phyloP scores from a whole-genome alignment of 2,113 vertebrate species.

The Psilopogon haemacephalus region DNA sequence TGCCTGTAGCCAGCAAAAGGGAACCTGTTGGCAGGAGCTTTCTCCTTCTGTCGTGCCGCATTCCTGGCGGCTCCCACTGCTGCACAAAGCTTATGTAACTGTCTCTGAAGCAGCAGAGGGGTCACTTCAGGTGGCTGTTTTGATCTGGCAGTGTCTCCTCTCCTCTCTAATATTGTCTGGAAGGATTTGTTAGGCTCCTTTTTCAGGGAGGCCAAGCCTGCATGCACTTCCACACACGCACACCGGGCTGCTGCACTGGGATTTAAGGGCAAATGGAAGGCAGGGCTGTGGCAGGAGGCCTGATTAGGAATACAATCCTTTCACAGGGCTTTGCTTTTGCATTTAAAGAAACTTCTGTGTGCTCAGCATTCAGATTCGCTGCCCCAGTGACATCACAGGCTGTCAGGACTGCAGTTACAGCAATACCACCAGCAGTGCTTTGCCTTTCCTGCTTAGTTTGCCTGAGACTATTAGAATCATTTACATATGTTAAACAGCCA shows the following conservation, averaged over 20 bases:
- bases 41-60: neutral
- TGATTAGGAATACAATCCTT: neutral
- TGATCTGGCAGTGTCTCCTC: slow-evolving; percentile 36
- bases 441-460: neutral
- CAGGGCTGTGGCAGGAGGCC: neutral
- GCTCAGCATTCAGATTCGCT: neutral
- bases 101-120: slow-evolving; percentile 26
- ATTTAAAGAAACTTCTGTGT: slow-evolving; percentile 10
- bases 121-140: slow-evolving; percentile 64
- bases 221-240: neutral
- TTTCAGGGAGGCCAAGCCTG: neutral
- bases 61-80: neutral
- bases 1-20: neutral
- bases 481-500: slow-evolving; percentile 42
- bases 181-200: slow-evolving; percentile 49
- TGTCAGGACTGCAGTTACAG: neutral
- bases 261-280: slow-evolving; percentile 1
- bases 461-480: neutral
- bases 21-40: neutral
- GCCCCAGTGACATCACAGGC: neutral
- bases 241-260: neutral
- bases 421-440: neutral
- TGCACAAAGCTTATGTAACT: neutral
- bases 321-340: neutral
- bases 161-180: slow-evolving; percentile 52